Evolutionary conservation across 1,140 invertebrate genomes (phyloP).

Genomic region (Plectus sambesii): DNA sequence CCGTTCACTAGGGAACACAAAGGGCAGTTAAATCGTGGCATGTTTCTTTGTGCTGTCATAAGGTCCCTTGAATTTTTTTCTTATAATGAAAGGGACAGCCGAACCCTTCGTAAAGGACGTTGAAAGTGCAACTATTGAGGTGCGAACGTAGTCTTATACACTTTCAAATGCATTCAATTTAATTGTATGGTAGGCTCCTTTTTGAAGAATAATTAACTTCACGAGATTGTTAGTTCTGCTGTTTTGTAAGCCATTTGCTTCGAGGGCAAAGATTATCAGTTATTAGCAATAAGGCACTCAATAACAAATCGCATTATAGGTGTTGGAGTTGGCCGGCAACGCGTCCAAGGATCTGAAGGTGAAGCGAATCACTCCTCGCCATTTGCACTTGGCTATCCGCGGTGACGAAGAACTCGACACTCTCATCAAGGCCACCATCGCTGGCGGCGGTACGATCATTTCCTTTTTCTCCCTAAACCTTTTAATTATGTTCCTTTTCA

Average conservation of each 20-base stretch:
- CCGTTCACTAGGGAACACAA: too few relatives aligned
- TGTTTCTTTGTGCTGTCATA: too few relatives aligned
- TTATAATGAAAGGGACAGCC: too few relatives aligned
- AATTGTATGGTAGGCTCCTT: too few relatives aligned
- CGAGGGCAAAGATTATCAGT: slow-evolving; percentile 94
- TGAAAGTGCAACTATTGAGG: too few relatives aligned
- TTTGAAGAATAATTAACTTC: too few relatives aligned
- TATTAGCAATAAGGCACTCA: slow-evolving; percentile 97
- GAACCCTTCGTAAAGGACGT: too few relatives aligned
- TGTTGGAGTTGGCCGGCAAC: slow-evolving; percentile 72
- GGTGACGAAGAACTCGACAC: slow-evolving; percentile 98
- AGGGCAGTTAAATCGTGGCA: too few relatives aligned
- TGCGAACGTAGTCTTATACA: too few relatives aligned
- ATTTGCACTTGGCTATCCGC: slow-evolving; percentile 93
- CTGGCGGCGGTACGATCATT: slow-evolving; percentile 90
- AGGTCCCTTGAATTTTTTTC: too few relatives aligned
- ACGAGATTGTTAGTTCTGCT: too few relatives aligned
- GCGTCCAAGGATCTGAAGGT: slow-evolving; percentile 98
- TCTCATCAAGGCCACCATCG: slow-evolving; percentile 96
- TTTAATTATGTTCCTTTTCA: slow-evolving; percentile 18
- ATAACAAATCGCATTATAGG: slow-evolving; percentile 85
- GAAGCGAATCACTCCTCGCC: slow-evolving; percentile 95
- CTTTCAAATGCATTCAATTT: too few relatives aligned
- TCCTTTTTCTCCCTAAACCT: background rate
- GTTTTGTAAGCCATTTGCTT: slow-evolving; percentile 97